Conservation (phyloP, 2,113 vertebrate species). For the Ceuthmochares aereus region DNA sequence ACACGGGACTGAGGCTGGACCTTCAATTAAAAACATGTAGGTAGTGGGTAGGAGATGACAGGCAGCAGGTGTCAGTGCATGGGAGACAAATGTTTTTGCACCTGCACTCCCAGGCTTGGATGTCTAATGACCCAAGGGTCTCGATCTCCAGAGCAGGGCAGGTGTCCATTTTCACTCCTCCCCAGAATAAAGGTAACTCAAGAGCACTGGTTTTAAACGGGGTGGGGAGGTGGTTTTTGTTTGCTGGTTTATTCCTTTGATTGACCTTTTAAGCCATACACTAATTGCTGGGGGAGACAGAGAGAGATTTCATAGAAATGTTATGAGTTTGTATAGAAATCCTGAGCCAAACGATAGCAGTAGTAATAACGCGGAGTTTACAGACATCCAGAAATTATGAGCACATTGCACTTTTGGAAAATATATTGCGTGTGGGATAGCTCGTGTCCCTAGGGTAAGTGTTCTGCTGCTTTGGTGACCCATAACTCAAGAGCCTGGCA, state of each 20-base stretch:
- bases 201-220: not conserved
- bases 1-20: not conserved
- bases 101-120: not conserved
- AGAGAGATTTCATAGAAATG: not conserved
- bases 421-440: conserved; percentile 71
- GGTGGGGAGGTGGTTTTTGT: not conserved
- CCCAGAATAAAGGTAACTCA: not conserved
- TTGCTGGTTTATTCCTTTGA: not conserved
- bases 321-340: conserved; percentile 44
- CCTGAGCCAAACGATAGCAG: conserved; percentile 14
- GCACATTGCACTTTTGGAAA: conserved; percentile 69
- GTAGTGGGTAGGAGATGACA: not conserved
- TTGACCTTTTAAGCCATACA: not conserved
- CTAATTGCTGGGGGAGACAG: not conserved
- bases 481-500: conserved; percentile 69
- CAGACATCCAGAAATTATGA: conserved; percentile 73
- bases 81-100: not conserved
- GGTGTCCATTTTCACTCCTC: not conserved
- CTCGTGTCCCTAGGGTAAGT: conserved; percentile 72
- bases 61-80: not conserved
- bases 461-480: conserved; percentile 61
- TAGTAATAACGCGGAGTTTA: conserved; percentile 70
- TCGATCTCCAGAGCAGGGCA: not conserved
- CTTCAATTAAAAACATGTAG: not conserved
- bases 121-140: not conserved